Evolutionary conservation across 2,797 vertebrate genomes (phyloP).

Genomic region (Setipinna tenuifilis): DNA sequence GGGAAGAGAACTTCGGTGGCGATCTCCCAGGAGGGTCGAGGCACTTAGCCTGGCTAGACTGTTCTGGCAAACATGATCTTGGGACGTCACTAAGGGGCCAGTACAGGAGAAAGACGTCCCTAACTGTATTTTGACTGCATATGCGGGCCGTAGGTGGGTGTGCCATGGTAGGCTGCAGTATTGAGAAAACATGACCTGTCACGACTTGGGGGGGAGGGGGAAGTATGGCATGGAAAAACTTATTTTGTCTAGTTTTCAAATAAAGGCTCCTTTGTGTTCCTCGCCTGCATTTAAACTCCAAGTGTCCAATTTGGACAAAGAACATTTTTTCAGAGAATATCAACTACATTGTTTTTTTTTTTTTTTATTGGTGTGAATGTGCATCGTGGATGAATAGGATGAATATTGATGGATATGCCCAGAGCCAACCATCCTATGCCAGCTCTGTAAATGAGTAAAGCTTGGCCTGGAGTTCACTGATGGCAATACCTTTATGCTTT

Average conservation of each 20-base stretch:
- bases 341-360: too few species aligned
- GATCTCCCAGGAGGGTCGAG: constrained; percentile 1
- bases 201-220: neutral
- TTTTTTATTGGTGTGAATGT: constrained; percentile 11
- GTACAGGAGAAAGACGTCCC: neutral
- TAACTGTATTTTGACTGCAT: neutral
- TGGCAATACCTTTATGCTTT: neutral
- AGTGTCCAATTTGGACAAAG: constrained; percentile 18
- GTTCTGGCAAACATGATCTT: neutral
- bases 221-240: neutral
- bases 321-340: neutral
- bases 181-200: neutral
- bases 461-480: neutral
- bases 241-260: neutral
- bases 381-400: too few species aligned
- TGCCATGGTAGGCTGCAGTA: neutral
- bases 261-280: neutral
- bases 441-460: neutral
- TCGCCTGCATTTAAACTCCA: neutral
- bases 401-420: constrained; percentile 21
- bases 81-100: neutral
- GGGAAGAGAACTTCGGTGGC: neutral
- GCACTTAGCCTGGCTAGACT: neutral
- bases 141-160: neutral
- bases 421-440: neutral